These are phyloP conservation scores for Colaptes auratus DNA, from an alignment of 2,113 vertebrate genomes.

Conservation along the genomic window DNA sequence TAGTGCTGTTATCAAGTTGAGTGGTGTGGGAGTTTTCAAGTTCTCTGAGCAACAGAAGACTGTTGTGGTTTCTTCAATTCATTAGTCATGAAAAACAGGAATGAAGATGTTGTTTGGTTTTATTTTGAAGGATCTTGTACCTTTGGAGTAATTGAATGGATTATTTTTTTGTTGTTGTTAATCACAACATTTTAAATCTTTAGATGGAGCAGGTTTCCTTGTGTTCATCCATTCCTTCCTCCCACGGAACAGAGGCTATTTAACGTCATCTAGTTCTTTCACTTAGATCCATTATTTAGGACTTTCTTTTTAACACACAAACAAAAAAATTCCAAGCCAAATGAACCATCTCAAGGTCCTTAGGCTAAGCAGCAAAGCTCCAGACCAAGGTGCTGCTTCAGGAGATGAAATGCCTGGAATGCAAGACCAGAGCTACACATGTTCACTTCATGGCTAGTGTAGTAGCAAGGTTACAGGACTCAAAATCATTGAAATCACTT, in stretches of 20 bases:
- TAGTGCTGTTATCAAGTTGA: not conserved
- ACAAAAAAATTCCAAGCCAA: not conserved
- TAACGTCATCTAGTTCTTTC: not conserved
- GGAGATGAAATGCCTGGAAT: not conserved
- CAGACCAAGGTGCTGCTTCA: not conserved
- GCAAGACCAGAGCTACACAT: rapidly evolving
- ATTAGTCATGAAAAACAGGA: not conserved
- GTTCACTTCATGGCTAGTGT: rapidly evolving
- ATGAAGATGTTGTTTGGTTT: not conserved
- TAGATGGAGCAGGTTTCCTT: not conserved
- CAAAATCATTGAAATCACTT: not conserved
- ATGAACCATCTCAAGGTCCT: not conserved
- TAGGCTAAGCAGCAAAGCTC: not conserved
- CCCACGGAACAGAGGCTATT: not conserved
- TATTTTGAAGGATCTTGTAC: not conserved
- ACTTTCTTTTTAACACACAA: rapidly evolving
- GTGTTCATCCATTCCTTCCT: not conserved
- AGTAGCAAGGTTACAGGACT: not conserved
- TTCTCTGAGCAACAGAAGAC: not conserved
- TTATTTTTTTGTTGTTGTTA: not conserved
- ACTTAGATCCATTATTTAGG: not conserved
- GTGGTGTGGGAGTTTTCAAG: not conserved
- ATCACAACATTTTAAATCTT: not conserved
- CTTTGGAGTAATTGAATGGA: not conserved
- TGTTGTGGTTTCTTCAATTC: not conserved